Base-by-base conservation (phyloP, 2,113 vertebrate genomes). In the Lethenteron camtschaticum region DNA sequence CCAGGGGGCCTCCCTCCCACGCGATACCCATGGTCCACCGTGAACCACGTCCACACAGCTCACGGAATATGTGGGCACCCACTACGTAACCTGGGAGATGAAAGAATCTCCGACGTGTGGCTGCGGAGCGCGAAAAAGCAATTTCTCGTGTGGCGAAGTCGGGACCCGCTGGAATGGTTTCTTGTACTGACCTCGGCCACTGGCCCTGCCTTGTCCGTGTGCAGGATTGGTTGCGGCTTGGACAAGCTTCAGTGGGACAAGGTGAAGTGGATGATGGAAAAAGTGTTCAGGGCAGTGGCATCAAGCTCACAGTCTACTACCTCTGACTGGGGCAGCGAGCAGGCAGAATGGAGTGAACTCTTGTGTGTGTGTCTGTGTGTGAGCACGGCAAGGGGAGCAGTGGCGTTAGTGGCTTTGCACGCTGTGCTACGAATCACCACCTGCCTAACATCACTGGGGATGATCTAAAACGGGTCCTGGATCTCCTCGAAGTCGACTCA, bases 201-300 rank as follows among this genome's bases (percentile, higher is more conserved):
- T 57, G 20, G 20, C 12, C 69, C 56, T 58, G 24, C 11, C 4
- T 71, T 66, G 73, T 73, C 78, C 1, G 73, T 70, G 80, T 78
- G 58, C 80, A 96, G 92, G 71, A 96, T 96, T 72, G 92, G 90
- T 12, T 96, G 92, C 78, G 92, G 92, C 68, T 83, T 96, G 55
- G 90, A 96, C 14, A 70, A 80, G 18, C 80, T 96, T 76, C 73
- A 78, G 8, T 96, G 92, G 90, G 72, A 72, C 9, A 78, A 75
- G 69, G 92, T 96, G 74, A 85, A 83, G 12, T 77, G 75, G 12
- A 88, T 90, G 18, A 84, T 96, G 16, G 80, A 84, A 60, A 79
- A 88, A 11, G 80, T 90, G 68, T 96, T 95, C 79, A 78, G 82
- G 73, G 77, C 75, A 84, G 86, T 7, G 72, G 83, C 76, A 80